These are phyloP conservation scores for Ectropis grisescens DNA, from an alignment of 1,140 invertebrate species.

Conservation along the genomic window DNA sequence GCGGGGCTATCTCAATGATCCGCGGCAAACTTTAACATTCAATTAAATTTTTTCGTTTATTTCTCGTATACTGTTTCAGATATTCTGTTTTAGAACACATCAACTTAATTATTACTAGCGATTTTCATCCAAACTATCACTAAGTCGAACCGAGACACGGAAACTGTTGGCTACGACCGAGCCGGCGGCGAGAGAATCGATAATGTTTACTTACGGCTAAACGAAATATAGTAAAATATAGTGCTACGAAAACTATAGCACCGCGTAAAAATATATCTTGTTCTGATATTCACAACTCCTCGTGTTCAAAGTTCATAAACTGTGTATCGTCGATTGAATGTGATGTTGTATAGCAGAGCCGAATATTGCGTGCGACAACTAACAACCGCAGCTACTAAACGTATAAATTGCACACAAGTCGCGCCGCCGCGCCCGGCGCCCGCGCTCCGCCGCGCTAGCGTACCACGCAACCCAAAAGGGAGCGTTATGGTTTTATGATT, in stretches of 20 bases:
- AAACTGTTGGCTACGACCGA: no score
- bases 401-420: slow-evolving; percentile 48
- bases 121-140: slow-evolving; percentile 33
- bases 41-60: slow-evolving; percentile 33
- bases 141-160: slow-evolving; percentile 40
- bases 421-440: slow-evolving; percentile 21
- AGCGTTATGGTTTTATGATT: no score
- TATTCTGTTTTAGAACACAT: slow-evolving; percentile 64
- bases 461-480: no score
- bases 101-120: slow-evolving; percentile 53
- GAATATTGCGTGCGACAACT: slow-evolving; percentile 21
- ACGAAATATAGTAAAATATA: slow-evolving; percentile 33
- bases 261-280: slow-evolving; percentile 41
- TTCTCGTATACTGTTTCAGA: slow-evolving; percentile 67
- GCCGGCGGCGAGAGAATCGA: slow-evolving; percentile 1
- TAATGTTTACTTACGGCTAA: no score
- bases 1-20: slow-evolving; percentile 34
- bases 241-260: slow-evolving; percentile 44
- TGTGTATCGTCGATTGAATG: no score
- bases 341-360: no score
- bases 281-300: slow-evolving; percentile 51
- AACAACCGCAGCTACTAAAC: slow-evolving; percentile 39
- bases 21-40: slow-evolving; percentile 36
- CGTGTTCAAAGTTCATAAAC: no score
- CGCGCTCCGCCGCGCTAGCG: no score